Evolutionary conservation across 2,888 invertebrate species (phyloP).

Genomic region (Drosophila kanekoi): DNA sequence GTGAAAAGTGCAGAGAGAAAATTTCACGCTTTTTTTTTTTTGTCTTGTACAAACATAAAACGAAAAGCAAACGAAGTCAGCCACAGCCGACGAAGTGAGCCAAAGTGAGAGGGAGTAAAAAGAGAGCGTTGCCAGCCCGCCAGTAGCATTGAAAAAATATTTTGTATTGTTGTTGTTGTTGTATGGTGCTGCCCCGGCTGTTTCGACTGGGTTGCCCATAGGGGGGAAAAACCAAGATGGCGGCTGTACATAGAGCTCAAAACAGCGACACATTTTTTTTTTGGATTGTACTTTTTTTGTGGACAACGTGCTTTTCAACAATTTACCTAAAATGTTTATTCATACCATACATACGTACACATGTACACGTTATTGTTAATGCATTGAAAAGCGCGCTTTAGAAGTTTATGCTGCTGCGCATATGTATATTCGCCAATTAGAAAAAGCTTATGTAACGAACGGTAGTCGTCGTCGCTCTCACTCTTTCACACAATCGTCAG

Average conservation of each 20-base stretch:
- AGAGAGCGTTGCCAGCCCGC: conserved; percentile 56
- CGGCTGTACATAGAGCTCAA: conserved; percentile 64
- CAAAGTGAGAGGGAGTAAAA: conserved; percentile 68
- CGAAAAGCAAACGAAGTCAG: conserved; percentile 70
- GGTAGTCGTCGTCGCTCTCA: conserved; percentile 34
- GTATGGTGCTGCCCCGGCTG: conserved; percentile 35
- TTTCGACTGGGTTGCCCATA: conserved; percentile 65
- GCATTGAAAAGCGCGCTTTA: conserved; percentile 34
- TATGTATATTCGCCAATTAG: conserved; percentile 41
- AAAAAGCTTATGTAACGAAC: conserved; percentile 73
- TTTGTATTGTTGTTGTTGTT: conserved; percentile 43
- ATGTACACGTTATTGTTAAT: conserved; percentile 3
- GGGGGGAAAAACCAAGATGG: conserved; percentile 77
- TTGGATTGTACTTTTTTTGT: conserved; percentile 27
- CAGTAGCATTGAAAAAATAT: conserved; percentile 72
- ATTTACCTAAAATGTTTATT: conserved; percentile 12
- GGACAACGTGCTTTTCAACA: conserved; percentile 47
- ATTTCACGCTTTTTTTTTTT: conserved; percentile 67
- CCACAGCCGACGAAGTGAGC: conserved; percentile 47
- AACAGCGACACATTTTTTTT: conserved; percentile 61
- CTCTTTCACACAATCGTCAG: conserved; percentile 27
- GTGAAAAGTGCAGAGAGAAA: conserved; percentile 76
- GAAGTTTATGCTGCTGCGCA: conserved; percentile 51
- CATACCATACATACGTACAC: neutral
- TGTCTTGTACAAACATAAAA: conserved; percentile 76